Base-by-base conservation (phyloP, 2,888 invertebrate genomes). In the Dynastes grantii region DNA sequence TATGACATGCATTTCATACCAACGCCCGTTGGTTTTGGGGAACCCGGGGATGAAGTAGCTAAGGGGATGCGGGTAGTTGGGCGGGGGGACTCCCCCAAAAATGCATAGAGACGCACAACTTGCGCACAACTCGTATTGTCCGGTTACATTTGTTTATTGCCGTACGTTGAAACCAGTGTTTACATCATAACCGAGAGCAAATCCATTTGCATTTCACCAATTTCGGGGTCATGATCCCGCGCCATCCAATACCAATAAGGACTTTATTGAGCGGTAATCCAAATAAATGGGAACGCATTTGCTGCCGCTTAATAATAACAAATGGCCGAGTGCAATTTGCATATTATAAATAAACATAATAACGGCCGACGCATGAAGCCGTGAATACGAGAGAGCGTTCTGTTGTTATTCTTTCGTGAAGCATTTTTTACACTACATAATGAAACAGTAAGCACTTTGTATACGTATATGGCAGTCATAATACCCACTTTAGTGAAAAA, bases 211-310 rank as follows among this genome's bases (percentile, higher is more conserved):
- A 70, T 76, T 76, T 76, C 76, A 68, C 63, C 78, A 73, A 75
- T 75, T 75, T 75, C 49, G 61, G 61, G 73, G 61, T 75, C 73
- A 45, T 27, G 63, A 75, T 75, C 61, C 61, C 49, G 22, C 40
- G 45, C 49, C 64, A 58, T 71, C 53, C 76, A 76, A 49, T 45
- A 76, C 70, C 76, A 61, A 75, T 75, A 78, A 78, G 73, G 78
- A 78, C 73, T 78, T 73, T 75, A 78, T 78, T 73, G 73, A 71
- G 73, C 64, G 37, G 45, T 73, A 78, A 78, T 78, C 78, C 78
- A 78, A 78, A 78, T 78, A 78, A 78, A 78, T 78, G 78, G 73
- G 55, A 78, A 73, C 78, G 65, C 61, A 73, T 73, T 70, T 73
- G 29, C 73, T 67, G 73, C 53, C 71, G 61, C 49, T 76, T 76